Base-by-base conservation (phyloP, 37 sponge, comb jelly and placozoan species). In the Ianthella basta region DNA sequence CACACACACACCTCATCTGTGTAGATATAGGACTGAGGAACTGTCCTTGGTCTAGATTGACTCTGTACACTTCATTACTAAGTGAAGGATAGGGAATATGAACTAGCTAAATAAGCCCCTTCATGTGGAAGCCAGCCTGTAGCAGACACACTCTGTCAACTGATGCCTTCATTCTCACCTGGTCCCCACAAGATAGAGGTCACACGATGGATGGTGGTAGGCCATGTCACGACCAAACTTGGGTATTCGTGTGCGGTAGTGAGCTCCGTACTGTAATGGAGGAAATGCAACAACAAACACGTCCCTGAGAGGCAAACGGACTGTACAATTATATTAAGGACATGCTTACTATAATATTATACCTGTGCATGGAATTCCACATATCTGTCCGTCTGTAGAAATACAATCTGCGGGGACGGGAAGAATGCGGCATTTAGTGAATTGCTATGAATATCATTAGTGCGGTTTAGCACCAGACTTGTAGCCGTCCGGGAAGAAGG, bases 191-290 rank as follows among this genome's bases (percentile, higher is more conserved):
- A 98, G 44, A 57, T 93, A 96, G 41, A 98, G 95, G 79, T 98
- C 98, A 91, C 96, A 96, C 35, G 96, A 88, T 27, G 91, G 83
- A n/a, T 38, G 82, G 53, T 98, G 97, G 77, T 98, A 98, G 40
- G 94, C 90, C 80, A 98, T 72, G 78, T 96, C 96, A n/a, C 95
- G 90, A 23, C 98, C 98, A 88, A 94, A 96, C 35, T 77, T 94
- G 18, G 98, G 98, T 2, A 98, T 88, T 15, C 98, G 69, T 10
- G 90, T 87, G n/a, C 88, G 85, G 68, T 96, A 98, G 82, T 98
- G 92, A 60, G 61, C 82, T 0, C 98, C 98, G 86, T 90, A 84
- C 93, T 97, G 50, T 14, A 77, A 16, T 38, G 18, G 8, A 44
- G 3, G 3, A 44, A 44, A 8, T 44, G 8, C 50, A 44, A 44